Evolutionary conservation across 2,113 vertebrate species (phyloP).

Genomic region (Danio rerio): GRCz12tu NC_133189.1:33584501-33585000

Average conservation of each 20-base stretch:
- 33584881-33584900: too few species aligned
- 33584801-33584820: background rate
- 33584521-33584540: conserved; percentile 15
- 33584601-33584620: background rate
- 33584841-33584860: too few species aligned
- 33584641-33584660: conserved; percentile 22
- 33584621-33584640: conserved; percentile 3
- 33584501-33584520: conserved; percentile 21
- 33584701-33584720: conserved; percentile 63
- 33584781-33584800: too few species aligned
- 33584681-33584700: conserved; percentile 60
- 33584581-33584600: background rate
- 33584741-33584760: background rate
- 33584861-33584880: too few species aligned
- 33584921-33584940: too few species aligned
- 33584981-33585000: background rate
- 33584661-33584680: conserved; percentile 23
- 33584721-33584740: conserved; percentile 30
- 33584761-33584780: background rate
- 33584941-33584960: too few species aligned
- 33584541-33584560: conserved; percentile 27
- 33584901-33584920: too few species aligned
- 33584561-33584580: conserved; percentile 25
- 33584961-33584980: background rate
- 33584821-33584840: too few species aligned